Evolutionary conservation across 2,888 invertebrate genomes (phyloP), one percentile per base, ranked within the genome.

Genomic region (Tridacna gigas): DNA sequence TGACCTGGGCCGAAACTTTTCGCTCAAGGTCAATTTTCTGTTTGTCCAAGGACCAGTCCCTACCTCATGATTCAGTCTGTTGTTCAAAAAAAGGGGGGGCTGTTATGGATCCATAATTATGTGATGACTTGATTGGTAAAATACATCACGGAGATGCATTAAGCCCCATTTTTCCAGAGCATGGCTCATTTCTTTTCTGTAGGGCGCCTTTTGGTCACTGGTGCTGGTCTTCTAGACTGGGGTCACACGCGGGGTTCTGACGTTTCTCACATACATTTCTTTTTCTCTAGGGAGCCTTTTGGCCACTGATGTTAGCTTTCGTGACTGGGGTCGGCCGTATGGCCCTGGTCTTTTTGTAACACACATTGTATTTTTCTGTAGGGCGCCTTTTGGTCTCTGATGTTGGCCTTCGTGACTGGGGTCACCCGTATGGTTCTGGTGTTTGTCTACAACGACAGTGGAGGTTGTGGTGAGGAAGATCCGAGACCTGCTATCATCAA

Each of bases 171-270:
- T 37, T 7, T 37, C 7, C 37, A 37, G 7, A 37, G 37, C 37
- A 37, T 37, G 37, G 37, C 7, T 65, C 13, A 65, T 65, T 56
- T 25, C 15, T 56, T 4, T 51, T 1, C 25, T 66, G 25, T 80
- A 94, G 95, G 95, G 95, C 13, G 95, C 95, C n/a, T 95, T 96
- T 86, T 95, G 94, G 94, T 93, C 95, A 0, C 90, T 96, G 82
- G 94, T 95, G 93, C 78, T 92, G n/a, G 95, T 95, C 5, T 92
- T 95, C 56, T 73, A 95, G 12, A 90, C 94, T 11, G 95, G 95
- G 3, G 83, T 95, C 0, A 89, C 91, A 20, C 92, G 95, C 22
- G 94, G 96, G 94, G 86, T 94, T 51, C 82, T 95, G 56, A 94
- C 95, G 69, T 94, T 95, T 82, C 88, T 92, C 9, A 84, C 91